Evolutionary conservation across 1,140 invertebrate genomes (phyloP).

Genomic region (Archegozetes longisetosus): DNA sequence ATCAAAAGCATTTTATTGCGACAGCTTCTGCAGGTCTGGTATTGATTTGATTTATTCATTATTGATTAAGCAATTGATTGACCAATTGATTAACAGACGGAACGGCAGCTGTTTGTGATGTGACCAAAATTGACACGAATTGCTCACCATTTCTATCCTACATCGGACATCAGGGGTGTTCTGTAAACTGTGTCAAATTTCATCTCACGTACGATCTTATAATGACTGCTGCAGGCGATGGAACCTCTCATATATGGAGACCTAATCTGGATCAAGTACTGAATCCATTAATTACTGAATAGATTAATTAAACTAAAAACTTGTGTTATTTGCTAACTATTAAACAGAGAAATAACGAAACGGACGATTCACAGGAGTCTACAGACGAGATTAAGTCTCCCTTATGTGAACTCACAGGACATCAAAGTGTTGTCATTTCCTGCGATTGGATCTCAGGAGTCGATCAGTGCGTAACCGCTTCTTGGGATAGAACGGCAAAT

Average conservation of each 20-base stretch:
- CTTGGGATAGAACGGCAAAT: conserved; percentile 90
- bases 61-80: neutral
- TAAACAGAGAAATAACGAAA: neutral
- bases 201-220: conserved; percentile 80
- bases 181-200: conserved; percentile 92
- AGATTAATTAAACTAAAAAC: too few relatives aligned
- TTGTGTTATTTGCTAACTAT: too few relatives aligned
- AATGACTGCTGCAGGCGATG: conserved; percentile 83
- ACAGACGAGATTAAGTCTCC: conserved; percentile 27
- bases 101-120: conserved; percentile 79
- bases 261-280: conserved; percentile 46
- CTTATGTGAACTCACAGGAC: conserved; percentile 54
- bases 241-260: conserved; percentile 85
- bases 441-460: conserved; percentile 86
- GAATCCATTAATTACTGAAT: conserved; percentile 27
- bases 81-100: conserved; percentile 48
- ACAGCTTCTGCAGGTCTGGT: conserved; percentile 81
- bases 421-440: conserved; percentile 73
- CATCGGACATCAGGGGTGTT: conserved; percentile 68
- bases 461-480: conserved; percentile 80
- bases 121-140: conserved; percentile 50
- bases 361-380: neutral
- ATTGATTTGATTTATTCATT: neutral
- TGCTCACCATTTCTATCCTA: conserved; percentile 61
- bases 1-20: conserved; percentile 54